phyloP scores from a whole-genome alignment of 2,888 invertebrate genomes.

The Therioaphis trifolii region DNA sequence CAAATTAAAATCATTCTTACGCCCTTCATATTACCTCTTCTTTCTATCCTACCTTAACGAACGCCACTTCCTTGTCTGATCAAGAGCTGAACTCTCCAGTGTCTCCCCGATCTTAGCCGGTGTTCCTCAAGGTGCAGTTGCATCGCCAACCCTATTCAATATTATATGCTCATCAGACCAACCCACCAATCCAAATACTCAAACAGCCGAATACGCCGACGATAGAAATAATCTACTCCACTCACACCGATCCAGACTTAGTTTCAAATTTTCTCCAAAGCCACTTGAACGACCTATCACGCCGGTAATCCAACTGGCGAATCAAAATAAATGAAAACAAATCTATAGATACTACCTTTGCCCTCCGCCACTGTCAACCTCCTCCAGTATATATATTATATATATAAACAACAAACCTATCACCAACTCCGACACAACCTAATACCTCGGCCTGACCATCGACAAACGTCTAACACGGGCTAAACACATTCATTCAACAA shows the following conservation, averaged over 20 bases:
- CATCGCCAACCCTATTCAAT: background rate
- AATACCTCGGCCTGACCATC: slow-evolving; percentile 4
- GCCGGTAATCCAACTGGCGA: background rate
- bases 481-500: too few species aligned
- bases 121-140: too few species aligned
- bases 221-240: background rate
- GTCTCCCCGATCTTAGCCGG: background rate
- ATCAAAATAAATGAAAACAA: slow-evolving; percentile 4
- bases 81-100: background rate
- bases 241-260: background rate
- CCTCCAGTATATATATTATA: too few species aligned
- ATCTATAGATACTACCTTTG: background rate
- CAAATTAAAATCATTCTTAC: too few species aligned
- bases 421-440: background rate
- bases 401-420: background rate
- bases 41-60: background rate
- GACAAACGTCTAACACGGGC: slow-evolving; percentile 12
- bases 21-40: too few species aligned
- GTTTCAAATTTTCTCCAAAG: background rate
- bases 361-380: background rate
- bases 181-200: background rate
- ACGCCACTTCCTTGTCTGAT: background rate
- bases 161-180: background rate
- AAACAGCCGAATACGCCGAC: background rate
- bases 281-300: background rate